phyloP scores from a whole-genome alignment of 1,140 invertebrate species.

The Cryptotermes secundus region DNA sequence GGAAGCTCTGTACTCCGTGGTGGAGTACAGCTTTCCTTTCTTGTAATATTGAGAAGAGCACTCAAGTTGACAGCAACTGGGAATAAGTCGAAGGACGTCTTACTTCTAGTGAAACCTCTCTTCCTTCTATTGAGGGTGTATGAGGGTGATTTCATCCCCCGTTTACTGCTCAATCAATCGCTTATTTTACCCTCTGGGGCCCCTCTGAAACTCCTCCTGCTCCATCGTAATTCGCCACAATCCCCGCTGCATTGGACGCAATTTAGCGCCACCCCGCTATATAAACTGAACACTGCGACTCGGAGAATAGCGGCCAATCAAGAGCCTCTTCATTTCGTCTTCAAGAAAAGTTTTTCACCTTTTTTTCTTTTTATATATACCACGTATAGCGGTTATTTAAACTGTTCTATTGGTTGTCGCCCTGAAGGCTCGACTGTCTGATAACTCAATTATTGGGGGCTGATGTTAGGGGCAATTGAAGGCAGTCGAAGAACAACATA shows the following conservation, averaged over 20 bases:
- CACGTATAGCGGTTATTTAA: slow-evolving; percentile 20
- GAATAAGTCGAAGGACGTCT: neutral
- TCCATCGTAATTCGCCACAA: slow-evolving; percentile 23
- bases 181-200: slow-evolving; percentile 10
- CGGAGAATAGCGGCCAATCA: slow-evolving; percentile 26
- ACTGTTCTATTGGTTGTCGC: slow-evolving; percentile 17
- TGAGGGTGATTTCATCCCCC: neutral
- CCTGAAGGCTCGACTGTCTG: neutral
- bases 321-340: slow-evolving; percentile 30
- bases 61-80: neutral
- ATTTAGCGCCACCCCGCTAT: slow-evolving; percentile 24
- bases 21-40: too few species aligned
- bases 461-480: neutral
- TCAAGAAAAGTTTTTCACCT: slow-evolving; percentile 18
- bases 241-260: slow-evolving; percentile 23
- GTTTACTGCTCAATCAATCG: slow-evolving; percentile 16
- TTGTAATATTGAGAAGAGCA: too few species aligned
- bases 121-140: neutral
- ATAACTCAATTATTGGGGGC: slow-evolving; percentile 20
- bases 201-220: neutral
- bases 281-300: slow-evolving; percentile 17
- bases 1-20: too few species aligned
- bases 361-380: neutral
- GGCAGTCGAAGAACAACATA: neutral
- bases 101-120: neutral